Evolutionary conservation across 2,888 invertebrate genomes (phyloP), one percentile per base, ranked within the genome.

Genomic region (Ichneumoninae sp.): DNA sequence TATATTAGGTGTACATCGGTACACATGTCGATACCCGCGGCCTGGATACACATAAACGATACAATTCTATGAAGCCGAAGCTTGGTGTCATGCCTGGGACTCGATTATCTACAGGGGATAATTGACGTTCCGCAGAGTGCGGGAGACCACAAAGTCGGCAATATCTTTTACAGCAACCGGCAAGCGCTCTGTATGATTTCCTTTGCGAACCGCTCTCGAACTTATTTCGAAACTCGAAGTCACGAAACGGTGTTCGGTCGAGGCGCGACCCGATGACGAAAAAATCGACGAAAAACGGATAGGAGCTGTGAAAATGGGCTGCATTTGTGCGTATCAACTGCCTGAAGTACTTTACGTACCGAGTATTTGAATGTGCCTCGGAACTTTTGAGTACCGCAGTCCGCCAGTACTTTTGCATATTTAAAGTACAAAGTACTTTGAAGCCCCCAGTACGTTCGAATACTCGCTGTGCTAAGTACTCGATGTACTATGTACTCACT

Each of bases 101-200:
- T 75, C 75, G 80, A 81, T 81, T 81, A 75, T 69, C 81, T 30
- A 65, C 1, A 40, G 69, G 62, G 54, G 75, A 81, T 81, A 81
- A 81, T 81, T 81, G 81, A 75, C 75, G 75, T 75, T 81, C 69
- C 69, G 60, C 13, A 72, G 47, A 52, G 54, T 66, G 50, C 22
- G 30, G 62, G 47, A 50, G 40, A 40, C 22, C 76, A 30, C 50
- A 62, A 33, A 62, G 62, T 62, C 26, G 26, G 62, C 30, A 26
- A 30, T 62, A 33, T 52, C 8, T 54, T 54, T 54, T 19, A 4
- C 54, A 22, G 54, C 22, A 1, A 62, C 62, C 16, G 26, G 26
- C 62, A n/a, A 72, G 60, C 72, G 65, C 8, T 74, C 47, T 33
- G 47, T 62, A 33, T 50, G 68, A 44, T 60, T 60, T 60, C 72